phyloP scores from a whole-genome alignment of 2,888 invertebrate genomes.

The Rhorus exstirpatorius region DNA sequence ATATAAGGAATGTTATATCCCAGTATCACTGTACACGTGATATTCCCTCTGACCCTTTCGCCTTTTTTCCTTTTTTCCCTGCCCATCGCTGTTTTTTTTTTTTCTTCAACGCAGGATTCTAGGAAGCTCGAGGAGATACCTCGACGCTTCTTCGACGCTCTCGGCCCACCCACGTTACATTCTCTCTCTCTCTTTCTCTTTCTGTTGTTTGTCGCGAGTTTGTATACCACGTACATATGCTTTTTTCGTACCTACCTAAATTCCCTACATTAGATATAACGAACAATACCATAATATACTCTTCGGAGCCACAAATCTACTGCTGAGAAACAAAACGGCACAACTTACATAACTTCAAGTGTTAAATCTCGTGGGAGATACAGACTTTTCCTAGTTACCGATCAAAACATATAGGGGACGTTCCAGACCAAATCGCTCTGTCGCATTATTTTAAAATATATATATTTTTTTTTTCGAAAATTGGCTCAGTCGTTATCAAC shows the following conservation, averaged over 20 bases:
- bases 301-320: conserved; percentile 10
- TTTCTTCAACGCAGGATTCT: conserved; percentile 63
- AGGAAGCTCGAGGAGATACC: conserved; percentile 69
- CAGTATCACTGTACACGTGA: conserved; percentile 44
- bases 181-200: conserved; percentile 65
- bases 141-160: conserved; percentile 48
- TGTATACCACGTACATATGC: conserved; percentile 12
- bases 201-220: conserved; percentile 55
- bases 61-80: conserved; percentile 30
- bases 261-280: conserved; percentile 6
- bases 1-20: conserved; percentile 36
- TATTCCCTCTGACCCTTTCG: conserved; percentile 57
- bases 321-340: background rate
- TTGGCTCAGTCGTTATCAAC: too few relatives aligned
- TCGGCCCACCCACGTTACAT: conserved; percentile 80
- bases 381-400: too few relatives aligned
- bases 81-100: conserved; percentile 31
- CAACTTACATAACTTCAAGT: conserved; percentile 24
- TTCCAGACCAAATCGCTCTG: too few relatives aligned
- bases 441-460: too few relatives aligned
- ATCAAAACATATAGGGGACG: too few relatives aligned
- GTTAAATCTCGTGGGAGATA: too few relatives aligned
- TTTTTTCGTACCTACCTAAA: conserved; percentile 25
- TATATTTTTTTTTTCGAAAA: too few relatives aligned
- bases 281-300: background rate